Base-by-base conservation (phyloP, 2,888 invertebrate genomes). In the Lucinisca nassula region DNA sequence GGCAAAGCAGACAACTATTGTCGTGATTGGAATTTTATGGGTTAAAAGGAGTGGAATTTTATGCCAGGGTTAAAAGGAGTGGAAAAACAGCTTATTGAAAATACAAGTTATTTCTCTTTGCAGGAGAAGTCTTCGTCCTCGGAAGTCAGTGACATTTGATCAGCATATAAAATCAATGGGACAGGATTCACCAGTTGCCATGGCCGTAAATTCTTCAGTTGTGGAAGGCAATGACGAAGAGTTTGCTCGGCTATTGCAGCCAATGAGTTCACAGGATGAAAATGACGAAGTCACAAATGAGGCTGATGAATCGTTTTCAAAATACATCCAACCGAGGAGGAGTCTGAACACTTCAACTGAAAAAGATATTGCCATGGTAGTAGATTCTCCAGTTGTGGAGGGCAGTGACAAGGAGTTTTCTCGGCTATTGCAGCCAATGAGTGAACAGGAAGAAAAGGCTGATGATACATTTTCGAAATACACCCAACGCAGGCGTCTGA, bases 101-200 rank as follows among this genome's bases (percentile, higher is more conserved):
- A n/a, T n/a, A n/a, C n/a, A n/a, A n/a, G n/a, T n/a, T n/a, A n/a
- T n/a, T n/a, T n/a, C 21, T 38, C 38, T 58, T 61, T 32, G 2
- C 76, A 91, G 90, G 72, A 88, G 90, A 77, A 90, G 90, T 30
- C 38, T 90, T 30, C 83, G 92, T 12, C 35, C 86, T 6, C 58
- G 91, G 40, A 90, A 88, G 61, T 91, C 91, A 40, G 90, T 92
- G 12, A 87, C 85, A 38, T 89, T 91, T 76, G 49, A 73, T 35
- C 88, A 91, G 24, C 14, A 30, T 14, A 73, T 77, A 10, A 30
- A 37, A 6, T 30, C 45, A 1, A 21, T 35, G 8, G 21, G 49
- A 3, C 14, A 67, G 12, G 38, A 78, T 24, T 82, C 84, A 10
- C 55, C 82, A 58, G 79, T 78, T 55, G 81, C 85, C 67, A 75